Conservation (phyloP, 92 coral and sea anemone species). For the Metridium senile region DNA sequence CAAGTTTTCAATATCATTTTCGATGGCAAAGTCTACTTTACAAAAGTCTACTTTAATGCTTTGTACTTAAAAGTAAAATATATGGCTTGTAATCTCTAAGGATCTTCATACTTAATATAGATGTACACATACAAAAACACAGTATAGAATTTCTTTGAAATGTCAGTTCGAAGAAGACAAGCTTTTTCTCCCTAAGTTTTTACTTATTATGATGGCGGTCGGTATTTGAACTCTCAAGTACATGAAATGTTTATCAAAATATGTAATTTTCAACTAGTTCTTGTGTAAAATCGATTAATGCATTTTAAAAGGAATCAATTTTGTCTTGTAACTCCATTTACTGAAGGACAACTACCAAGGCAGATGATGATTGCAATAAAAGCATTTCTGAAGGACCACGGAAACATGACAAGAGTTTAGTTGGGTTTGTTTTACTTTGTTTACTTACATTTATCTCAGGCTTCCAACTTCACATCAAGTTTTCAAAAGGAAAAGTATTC, state of each 20-base stretch:
- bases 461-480: not conserved
- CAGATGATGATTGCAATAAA: not conserved
- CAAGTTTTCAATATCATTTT: not conserved
- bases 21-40: not conserved
- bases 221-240: not conserved
- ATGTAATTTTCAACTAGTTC: not conserved
- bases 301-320: not conserved
- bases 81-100: not conserved
- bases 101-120: not conserved
- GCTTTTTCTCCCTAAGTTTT: not conserved
- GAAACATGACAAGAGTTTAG: no score
- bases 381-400: not conserved
- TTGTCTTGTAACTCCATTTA: not conserved
- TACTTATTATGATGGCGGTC: not conserved
- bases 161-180: slow-evolving; percentile 1
- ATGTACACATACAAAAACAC: not conserved
- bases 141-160: not conserved
- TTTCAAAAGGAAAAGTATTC: not conserved
- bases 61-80: not conserved
- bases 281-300: not conserved
- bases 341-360: not conserved
- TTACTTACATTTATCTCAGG: no score
- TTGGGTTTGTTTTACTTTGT: no score
- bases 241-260: not conserved
- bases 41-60: not conserved